Conservation (phyloP, 1,140 invertebrate genomes). For the Nylanderia fulva region DNA sequence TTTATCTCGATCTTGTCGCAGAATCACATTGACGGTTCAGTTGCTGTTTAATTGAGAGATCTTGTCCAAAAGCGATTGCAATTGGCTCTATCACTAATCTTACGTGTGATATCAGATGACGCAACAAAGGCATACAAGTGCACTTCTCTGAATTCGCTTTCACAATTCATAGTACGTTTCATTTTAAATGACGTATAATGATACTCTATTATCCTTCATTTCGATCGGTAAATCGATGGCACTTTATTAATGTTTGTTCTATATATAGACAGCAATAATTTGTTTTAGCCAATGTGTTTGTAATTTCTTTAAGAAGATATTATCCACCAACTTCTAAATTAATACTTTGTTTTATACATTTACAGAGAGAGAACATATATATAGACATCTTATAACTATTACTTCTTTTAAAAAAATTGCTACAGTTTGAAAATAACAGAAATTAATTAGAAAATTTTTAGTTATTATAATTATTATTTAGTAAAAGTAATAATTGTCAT, state of each 20-base stretch:
- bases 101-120: neutral
- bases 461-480: neutral
- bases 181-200: constrained; percentile 23
- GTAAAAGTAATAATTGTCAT: neutral
- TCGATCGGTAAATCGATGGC: constrained; percentile 18
- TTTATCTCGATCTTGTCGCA: neutral
- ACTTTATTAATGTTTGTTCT: constrained; percentile 34
- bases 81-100: neutral
- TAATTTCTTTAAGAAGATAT: neutral
- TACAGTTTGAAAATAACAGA: no score
- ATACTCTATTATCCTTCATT: neutral
- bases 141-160: constrained; percentile 5
- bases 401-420: no score
- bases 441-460: no score
- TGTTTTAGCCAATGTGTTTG: neutral
- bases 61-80: neutral
- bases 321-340: neutral
- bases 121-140: constrained; percentile 38
- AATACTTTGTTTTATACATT: neutral
- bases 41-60: neutral
- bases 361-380: no score
- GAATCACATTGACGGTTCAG: neutral
- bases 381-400: no score
- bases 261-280: neutral
- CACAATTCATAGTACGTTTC: constrained; percentile 17